Evolutionary conservation across 2,113 vertebrate species (phyloP).

Genomic region (Puffinus mauretanicus): DNA sequence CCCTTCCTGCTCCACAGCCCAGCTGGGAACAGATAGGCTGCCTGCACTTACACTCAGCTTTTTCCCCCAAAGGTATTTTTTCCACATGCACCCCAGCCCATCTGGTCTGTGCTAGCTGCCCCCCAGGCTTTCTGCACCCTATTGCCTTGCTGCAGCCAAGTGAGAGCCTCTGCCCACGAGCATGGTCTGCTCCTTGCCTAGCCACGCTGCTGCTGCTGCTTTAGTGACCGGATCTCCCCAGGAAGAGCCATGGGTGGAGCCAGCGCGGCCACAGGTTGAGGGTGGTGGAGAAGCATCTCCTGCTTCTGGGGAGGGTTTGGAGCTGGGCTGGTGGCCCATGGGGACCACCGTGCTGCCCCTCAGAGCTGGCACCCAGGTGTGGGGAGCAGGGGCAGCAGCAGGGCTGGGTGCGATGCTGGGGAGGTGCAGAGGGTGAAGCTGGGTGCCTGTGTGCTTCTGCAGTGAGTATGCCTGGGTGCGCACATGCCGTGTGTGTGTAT

Average conservation of each 20-base stretch:
- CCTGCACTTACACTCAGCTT: not conserved
- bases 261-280: accelerated
- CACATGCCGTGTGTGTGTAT: too few relatives aligned
- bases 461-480: not conserved
- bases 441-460: too few relatives aligned
- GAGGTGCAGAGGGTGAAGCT: not conserved
- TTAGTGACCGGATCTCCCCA: accelerated
- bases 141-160: not conserved
- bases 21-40: not conserved
- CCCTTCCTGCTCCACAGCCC: not conserved
- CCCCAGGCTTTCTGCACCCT: not conserved
- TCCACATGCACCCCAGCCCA: not conserved
- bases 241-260: not conserved
- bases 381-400: not conserved
- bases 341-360: not conserved
- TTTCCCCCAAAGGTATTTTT: not conserved
- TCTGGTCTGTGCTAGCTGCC: too few relatives aligned
- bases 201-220: accelerated
- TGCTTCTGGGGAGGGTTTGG: not conserved
- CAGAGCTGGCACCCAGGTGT: accelerated
- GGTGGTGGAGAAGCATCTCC: not conserved
- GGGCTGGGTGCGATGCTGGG: not conserved
- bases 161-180: accelerated
- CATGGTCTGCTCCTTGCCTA: accelerated
- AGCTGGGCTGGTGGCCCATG: not conserved